phyloP scores from a whole-genome alignment of 2,888 invertebrate genomes.

The Drosophila dives region DNA sequence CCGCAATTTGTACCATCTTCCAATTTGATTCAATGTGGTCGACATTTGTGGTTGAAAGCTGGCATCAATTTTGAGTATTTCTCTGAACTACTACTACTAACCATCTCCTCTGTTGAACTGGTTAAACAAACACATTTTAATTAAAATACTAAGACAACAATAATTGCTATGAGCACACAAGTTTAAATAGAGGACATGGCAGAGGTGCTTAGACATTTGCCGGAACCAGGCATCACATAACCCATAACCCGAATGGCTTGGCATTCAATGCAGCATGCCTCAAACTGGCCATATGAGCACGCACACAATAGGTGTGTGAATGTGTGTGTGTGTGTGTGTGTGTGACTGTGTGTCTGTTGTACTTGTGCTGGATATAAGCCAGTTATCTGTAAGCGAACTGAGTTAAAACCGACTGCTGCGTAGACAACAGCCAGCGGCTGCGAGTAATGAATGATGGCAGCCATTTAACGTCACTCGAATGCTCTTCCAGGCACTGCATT shows the following conservation, averaged over 20 bases:
- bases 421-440: constrained; percentile 67
- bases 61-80: constrained; percentile 38
- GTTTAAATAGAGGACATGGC: constrained; percentile 36
- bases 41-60: constrained; percentile 44
- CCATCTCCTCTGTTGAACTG: neutral
- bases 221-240: constrained; percentile 16
- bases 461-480: constrained; percentile 58
- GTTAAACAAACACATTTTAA: constrained; percentile 71
- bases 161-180: constrained; percentile 50
- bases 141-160: constrained; percentile 79
- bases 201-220: constrained; percentile 11
- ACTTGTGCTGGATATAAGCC: constrained; percentile 53
- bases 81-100: neutral
- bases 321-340: constrained; percentile 12
- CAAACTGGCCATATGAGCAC: constrained; percentile 40
- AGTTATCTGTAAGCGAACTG: constrained; percentile 59
- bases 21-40: constrained; percentile 46
- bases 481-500: neutral
- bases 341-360: constrained; percentile 7
- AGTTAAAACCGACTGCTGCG: constrained; percentile 50
- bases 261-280: constrained; percentile 37
- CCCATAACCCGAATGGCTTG: constrained; percentile 52
- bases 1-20: constrained; percentile 44
- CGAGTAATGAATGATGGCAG: constrained; percentile 78
- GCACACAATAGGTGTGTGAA: constrained; percentile 2